Evolutionary conservation across 2,888 invertebrate genomes (phyloP), one percentile per base, ranked within the genome.

Genomic region (Tetragonisca angustula): DNA sequence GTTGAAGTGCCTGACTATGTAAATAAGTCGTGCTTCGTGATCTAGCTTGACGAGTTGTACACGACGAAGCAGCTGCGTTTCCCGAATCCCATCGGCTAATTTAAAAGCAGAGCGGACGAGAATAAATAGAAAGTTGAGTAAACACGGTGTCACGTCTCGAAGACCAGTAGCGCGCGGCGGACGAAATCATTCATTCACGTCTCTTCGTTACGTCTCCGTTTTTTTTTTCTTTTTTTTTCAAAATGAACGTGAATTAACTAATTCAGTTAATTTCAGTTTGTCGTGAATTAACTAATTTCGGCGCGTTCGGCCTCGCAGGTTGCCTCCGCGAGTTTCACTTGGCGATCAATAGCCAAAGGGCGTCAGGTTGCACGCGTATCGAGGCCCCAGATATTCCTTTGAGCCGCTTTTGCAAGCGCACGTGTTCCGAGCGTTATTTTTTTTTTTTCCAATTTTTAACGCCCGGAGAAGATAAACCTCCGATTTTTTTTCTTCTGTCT

Each of bases 331-430:
- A 74, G 79, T 71, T 72, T 74, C 79, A 32, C 70, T 11, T 9
- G 62, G 71, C 87, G 87, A 87, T 87, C 87, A 87, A 87, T 87
- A 87, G 82, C 82, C 79, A 85, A 87, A 87, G 86, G 82, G 87
- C 87, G 85, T 85, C 78, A 87, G 86, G 73, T 87, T 87, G 85
- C 62, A 71, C 76, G 67, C 75, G 72, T 78, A 86, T 76, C 79
- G 76, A 19, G 78, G 24, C 65, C 43, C 65, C 67, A 71, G 21
- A 83, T 75, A 75, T 80, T 78, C 80, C 81, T 83, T 85, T 74
- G 80, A 80, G 68, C 62, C 1, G 11, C 49, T 49, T 69, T 68
- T 15, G 27, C 32, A 32, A 5, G 5, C 69, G 32, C 15, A 43
- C 32, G 68, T 19, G 54, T 49, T 36, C 36, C 36, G 36, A 36